Evolutionary conservation across 2,888 invertebrate species (phyloP).

Genomic region (Serrognathus titanus): DNA sequence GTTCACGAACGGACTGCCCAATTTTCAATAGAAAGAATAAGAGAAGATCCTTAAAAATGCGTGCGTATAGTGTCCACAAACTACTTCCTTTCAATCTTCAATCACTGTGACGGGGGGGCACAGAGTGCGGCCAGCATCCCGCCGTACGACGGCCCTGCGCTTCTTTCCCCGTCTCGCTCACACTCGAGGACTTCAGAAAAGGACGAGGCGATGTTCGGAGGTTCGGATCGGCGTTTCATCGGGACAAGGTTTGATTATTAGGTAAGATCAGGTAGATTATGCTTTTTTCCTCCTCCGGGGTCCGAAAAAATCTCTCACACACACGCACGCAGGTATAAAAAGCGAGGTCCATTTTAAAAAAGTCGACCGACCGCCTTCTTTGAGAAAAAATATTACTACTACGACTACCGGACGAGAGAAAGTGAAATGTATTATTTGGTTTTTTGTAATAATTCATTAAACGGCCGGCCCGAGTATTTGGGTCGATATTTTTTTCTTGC

Average conservation of each 20-base stretch:
- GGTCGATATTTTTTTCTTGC: too few species aligned
- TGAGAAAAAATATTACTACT: too few species aligned
- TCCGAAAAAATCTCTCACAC: constrained; percentile 1
- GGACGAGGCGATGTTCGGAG: constrained; percentile 8
- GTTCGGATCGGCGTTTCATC: background rate
- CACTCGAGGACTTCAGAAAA: too few species aligned
- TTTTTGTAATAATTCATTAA: too few species aligned
- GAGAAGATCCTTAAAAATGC: constrained; percentile 1
- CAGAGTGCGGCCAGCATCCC: constrained; percentile 15
- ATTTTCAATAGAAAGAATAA: background rate
- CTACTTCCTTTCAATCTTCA: constrained; percentile 31
- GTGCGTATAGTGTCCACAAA: constrained; percentile 8
- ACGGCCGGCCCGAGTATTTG: too few species aligned
- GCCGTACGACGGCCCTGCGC: constrained; percentile 1
- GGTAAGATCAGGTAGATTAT: constrained; percentile 39
- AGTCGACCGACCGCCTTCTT: background rate
- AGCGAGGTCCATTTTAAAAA: constrained; percentile 6
- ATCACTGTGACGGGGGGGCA: constrained; percentile 25
- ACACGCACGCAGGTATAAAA: constrained; percentile 34
- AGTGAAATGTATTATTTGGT: too few species aligned
- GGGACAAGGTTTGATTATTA: constrained; percentile 35
- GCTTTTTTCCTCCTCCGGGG: constrained; percentile 26
- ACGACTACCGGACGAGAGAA: too few species aligned
- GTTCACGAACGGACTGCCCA: too few species aligned
- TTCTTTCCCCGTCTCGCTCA: too few species aligned